Evolutionary conservation across 2,888 invertebrate species (phyloP).

Genomic region (Cryptophagus acutangulus): DNA sequence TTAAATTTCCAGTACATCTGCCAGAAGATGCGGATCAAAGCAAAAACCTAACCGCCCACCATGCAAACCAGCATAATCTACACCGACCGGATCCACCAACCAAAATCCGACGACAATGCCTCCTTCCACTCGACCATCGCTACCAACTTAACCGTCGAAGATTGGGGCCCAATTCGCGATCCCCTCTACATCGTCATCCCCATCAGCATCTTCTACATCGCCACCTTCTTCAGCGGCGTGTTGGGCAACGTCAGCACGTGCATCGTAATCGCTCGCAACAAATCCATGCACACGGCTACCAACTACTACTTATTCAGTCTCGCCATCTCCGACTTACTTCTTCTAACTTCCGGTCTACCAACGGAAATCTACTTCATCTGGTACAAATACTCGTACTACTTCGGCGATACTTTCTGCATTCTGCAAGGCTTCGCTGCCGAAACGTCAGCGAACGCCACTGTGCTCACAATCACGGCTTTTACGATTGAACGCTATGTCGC

Average conservation of each 20-base stretch:
- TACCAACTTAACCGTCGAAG: too few species aligned
- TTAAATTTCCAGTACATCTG: too few species aligned
- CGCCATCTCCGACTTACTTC: conserved; percentile 70
- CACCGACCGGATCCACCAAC: too few species aligned
- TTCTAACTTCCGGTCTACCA: conserved; percentile 72
- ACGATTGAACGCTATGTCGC: conserved; percentile 85
- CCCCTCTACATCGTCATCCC: conserved; percentile 60
- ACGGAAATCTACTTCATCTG: conserved; percentile 72
- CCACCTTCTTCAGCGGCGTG: conserved; percentile 69
- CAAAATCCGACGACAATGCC: too few species aligned
- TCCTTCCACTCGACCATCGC: too few species aligned
- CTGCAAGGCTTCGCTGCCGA: conserved; percentile 71
- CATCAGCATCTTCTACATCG: conserved; percentile 61
- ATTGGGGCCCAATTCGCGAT: conserved; percentile 48
- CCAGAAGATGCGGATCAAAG: too few species aligned
- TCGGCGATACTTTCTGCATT: conserved; percentile 70
- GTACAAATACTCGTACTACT: conserved; percentile 67
- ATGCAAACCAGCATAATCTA: too few species aligned
- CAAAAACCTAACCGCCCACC: too few species aligned
- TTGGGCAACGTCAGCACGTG: conserved; percentile 78
- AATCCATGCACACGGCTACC: conserved; percentile 79
- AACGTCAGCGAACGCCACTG: conserved; percentile 81
- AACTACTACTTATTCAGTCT: conserved; percentile 79
- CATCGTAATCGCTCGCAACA: conserved; percentile 69
- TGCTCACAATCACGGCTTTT: conserved; percentile 82